Conservation (phyloP, 1,140 invertebrate genomes). For the Caerostris extrusa region DNA sequence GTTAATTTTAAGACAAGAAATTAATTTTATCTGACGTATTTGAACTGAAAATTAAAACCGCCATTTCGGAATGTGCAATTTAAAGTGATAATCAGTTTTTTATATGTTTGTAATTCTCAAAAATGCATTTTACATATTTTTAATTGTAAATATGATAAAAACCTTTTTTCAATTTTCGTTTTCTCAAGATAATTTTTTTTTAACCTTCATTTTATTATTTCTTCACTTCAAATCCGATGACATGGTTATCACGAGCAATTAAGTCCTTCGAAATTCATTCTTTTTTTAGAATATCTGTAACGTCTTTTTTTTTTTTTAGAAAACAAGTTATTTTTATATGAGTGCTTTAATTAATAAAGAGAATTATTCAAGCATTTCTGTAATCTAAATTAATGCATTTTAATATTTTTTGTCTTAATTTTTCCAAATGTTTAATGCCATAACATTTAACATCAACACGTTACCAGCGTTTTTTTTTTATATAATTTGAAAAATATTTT, state of each 20-base stretch:
- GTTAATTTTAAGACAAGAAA: no score
- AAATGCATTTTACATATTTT: not conserved
- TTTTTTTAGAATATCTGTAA: not conserved
- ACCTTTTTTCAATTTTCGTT: not conserved
- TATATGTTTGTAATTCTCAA: not conserved
- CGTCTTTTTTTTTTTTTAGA: not conserved
- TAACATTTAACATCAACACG: not conserved
- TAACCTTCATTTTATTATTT: not conserved
- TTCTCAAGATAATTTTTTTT: not conserved
- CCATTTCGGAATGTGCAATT: not conserved
- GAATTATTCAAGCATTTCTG: not conserved
- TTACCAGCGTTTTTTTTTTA: not conserved
- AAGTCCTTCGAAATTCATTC: not conserved
- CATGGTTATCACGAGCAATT: not conserved
- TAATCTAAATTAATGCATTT: not conserved
- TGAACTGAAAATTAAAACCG: not conserved
- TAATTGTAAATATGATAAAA: not conserved
- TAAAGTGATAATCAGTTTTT: not conserved
- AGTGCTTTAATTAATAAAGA: not conserved
- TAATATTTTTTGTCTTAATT: not conserved
- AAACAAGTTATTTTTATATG: not conserved
- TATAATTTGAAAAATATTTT: not conserved
- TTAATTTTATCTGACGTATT: no score
- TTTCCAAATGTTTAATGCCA: not conserved
- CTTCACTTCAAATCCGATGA: not conserved